Evolutionary conservation across 1,140 invertebrate species (phyloP), one percentile per base, ranked within the genome.

Genomic region (Conopomorpha cramerella): DNA sequence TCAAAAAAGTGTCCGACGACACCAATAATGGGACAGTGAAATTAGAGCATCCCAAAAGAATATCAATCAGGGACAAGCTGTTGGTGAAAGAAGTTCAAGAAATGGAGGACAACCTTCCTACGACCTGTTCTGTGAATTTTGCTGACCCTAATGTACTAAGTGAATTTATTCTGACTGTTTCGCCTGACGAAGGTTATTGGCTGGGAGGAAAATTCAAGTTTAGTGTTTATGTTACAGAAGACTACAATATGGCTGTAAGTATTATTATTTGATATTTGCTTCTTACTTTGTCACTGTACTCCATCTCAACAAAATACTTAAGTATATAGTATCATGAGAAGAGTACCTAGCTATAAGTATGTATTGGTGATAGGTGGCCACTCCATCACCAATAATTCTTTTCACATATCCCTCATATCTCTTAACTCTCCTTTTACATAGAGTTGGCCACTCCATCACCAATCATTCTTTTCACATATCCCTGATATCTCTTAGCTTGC

Each of bases 171-270:
- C 68, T 97, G 18, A 83, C 81, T 17, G 88, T 98, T 14, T 74
- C 79, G 13, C 95, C 95, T 11, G 90, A 93, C 50, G 92, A 95
- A 78, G 93, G 94, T 2, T 92, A 87, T 59, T 98, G 94, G 92
- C 74, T 81, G 48, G 89, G 88, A 33, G 95, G 95, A 29, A 82
- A 80, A 44, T 98, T 96, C 78, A 82, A 83, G 53, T 98, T 98
- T 74, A 82, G 84, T 59, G 84, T 98, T 47, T 81, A 83, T 62
- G 89, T 96, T 32, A 89, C 92, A 4, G 92, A 95, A 64, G 95
- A 97, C 36, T 98, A 98, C 81, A 98, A 98, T 77, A 95, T 96
- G 86, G 86, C 89, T 62, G 92, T 95, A 85, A 63, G 58, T 51
- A 44, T 35, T n/a, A n/a, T n/a, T n/a, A n/a, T n/a, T n/a, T n/a